These are phyloP conservation scores for Tyria jacobaeae DNA, from an alignment of 2,888 invertebrate species.

Conservation along the genomic window DNA sequence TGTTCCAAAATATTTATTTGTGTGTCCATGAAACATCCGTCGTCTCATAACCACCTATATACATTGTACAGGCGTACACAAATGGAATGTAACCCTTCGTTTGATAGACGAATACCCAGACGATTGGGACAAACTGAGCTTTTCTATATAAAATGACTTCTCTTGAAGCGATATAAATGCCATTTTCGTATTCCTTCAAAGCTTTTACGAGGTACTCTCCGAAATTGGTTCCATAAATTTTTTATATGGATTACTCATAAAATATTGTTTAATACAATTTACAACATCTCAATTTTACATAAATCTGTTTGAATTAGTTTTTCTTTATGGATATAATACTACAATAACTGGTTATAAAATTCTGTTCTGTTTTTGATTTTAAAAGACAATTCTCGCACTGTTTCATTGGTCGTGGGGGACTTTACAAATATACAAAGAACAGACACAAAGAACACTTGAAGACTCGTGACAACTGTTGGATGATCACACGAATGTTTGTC, in stretches of 20 bases:
- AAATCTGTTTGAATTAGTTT: background rate
- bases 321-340: background rate
- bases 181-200: conserved; percentile 59
- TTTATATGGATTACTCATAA: conserved; percentile 43
- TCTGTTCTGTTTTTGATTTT: too few species aligned
- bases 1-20: background rate
- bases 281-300: conserved; percentile 9
- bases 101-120: conserved; percentile 40
- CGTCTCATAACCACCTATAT: background rate
- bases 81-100: conserved; percentile 35
- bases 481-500: too few species aligned
- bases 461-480: too few species aligned
- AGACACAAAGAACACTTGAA: too few species aligned
- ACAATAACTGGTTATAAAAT: too few species aligned
- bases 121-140: conserved; percentile 41
- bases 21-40: conserved; percentile 8
- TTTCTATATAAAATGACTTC: conserved; percentile 57
- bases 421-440: too few species aligned
- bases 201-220: conserved; percentile 61
- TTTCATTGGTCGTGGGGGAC: too few species aligned
- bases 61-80: conserved; percentile 7
- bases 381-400: too few species aligned
- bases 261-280: conserved; percentile 40
- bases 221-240: conserved; percentile 53
- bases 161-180: conserved; percentile 59